Evolutionary conservation across 2,888 invertebrate genomes (phyloP).

Genomic region (Plagodis dolabraria): DNA sequence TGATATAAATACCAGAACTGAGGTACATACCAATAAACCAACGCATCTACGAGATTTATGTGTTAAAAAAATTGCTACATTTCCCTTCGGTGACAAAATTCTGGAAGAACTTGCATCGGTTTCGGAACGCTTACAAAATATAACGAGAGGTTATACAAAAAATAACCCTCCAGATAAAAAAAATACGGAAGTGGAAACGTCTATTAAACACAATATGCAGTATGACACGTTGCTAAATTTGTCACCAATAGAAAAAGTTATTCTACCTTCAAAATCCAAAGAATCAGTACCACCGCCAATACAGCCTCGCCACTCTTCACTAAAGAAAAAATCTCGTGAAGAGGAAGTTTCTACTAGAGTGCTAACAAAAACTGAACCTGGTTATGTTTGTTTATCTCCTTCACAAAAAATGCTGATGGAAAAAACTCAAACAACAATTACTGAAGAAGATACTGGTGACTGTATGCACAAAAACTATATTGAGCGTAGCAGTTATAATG

Average conservation of each 20-base stretch:
- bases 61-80: constrained; percentile 85
- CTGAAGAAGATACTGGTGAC: constrained; percentile 84
- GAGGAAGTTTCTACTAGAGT: constrained; percentile 85
- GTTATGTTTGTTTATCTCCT: constrained; percentile 89
- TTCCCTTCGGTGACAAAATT: constrained; percentile 89
- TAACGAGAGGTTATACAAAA: constrained; percentile 48
- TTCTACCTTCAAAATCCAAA: constrained; percentile 53
- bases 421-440: constrained; percentile 78
- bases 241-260: constrained; percentile 73
- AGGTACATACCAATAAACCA: constrained; percentile 54
- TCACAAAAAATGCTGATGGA: constrained; percentile 87
- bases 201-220: constrained; percentile 62
- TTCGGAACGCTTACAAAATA: constrained; percentile 81
- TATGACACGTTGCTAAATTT: constrained; percentile 75
- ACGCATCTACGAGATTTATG: constrained; percentile 87
- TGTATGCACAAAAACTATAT: constrained; percentile 89
- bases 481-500: constrained; percentile 85
- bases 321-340: constrained; percentile 67
- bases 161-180: constrained; percentile 24
- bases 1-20: constrained; percentile 40
- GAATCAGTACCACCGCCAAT: constrained; percentile 68
- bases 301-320: constrained; percentile 71
- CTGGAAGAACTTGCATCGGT: constrained; percentile 88
- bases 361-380: constrained; percentile 84
- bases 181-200: constrained; percentile 24